Evolutionary conservation across 1,140 invertebrate species (phyloP), one percentile per base, ranked within the genome.

Genomic region (Diachasma alloeum): DNA sequence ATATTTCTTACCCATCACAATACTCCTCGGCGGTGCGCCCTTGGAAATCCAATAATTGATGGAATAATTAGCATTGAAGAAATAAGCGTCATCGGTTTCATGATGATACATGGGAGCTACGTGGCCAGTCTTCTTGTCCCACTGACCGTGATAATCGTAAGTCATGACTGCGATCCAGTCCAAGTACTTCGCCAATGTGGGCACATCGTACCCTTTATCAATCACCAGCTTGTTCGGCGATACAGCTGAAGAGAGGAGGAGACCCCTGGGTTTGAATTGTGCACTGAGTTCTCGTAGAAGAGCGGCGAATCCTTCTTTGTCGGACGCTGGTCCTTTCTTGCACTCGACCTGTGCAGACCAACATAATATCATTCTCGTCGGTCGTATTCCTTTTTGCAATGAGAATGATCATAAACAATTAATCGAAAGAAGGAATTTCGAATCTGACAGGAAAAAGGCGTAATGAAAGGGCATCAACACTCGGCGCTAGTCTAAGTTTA

Each of bases 151-250:
- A 84, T 93, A 97, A 82, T 97, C 96, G 81, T 97, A 97, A 0
- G 95, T 93, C 93, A 97, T 97, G 2, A 97, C 93, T 9, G 92
- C 91, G 48, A 95, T 94, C 95, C 96, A 97, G 84, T 97, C 96
- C n/a, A 97, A 89, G 83, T 94, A 91, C 77, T 92, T 89, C 0
- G 93, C 92, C 0, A 97, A 80, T 0, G 92, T 87, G 0, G 93
- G 92, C 0, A 97, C 95, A 80, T 97, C 94, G 79, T 97, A 97
- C 0, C 91, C 96, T 3, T 92, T 93, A 85, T 97, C 95, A 59
- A 97, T 95, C 0, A 97, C 95, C 81, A 92, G 94, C 88, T 97
- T 97, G 83, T 94, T 97, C 0, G 96, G 96, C 0, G 96, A 96
- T 0, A 97, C 96, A 0, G 96, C 96, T 0, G 96, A 91, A 1